Base-by-base conservation (phyloP, 2,888 invertebrate genomes). In the Caenorhabditis afra region DNA sequence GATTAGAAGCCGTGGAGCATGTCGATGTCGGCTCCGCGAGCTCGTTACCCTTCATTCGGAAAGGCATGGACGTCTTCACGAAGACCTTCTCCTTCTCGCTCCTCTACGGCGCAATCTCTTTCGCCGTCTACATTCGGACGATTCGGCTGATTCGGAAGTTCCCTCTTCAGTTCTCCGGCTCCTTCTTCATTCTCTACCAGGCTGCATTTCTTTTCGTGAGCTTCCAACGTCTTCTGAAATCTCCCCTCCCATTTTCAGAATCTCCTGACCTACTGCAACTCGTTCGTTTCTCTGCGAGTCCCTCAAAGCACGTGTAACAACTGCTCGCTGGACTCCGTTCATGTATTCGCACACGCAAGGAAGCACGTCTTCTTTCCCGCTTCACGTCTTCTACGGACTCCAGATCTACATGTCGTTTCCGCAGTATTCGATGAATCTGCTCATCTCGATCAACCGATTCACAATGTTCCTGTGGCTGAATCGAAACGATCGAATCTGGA, bases 101-200 rank as follows among this genome's bases (percentile, higher is more conserved):
- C 44, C 18, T 47, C 35, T 59, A 59, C 50, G 68, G 68, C 14
- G 23, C 14, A 8, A n/a, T 68, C 23, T 55, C 58, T 0, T 68
- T 68, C 50, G 50, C 14, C 16, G 29, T 68, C 12, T 68, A 68
- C 58, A 44, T 29, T 1, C n/a, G 18, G 44, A 61, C 53, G 1
- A 52, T 61, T n/a, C 4, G 20, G 1, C 59, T 61, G 12, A 59
- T 70, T 5, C 29, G 59, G 1, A 18, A 23, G 14, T 0, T 5
- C 29, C 7, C 29, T 29, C 29, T 29, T 29, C 29, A 29, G 4
- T 64, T 64, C 37, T 39, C 39, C 16, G 52, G 64, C 11, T 64
- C 65, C 1, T 55, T 65, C 35, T 65, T 45, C 65, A 55, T n/a
- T 53, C 41, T 64, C 22, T 64, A 39, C 64, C 52, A 41, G 23